Base-by-base conservation (phyloP, 1,140 invertebrate genomes). In the Sesamia nonagrioides region DNA sequence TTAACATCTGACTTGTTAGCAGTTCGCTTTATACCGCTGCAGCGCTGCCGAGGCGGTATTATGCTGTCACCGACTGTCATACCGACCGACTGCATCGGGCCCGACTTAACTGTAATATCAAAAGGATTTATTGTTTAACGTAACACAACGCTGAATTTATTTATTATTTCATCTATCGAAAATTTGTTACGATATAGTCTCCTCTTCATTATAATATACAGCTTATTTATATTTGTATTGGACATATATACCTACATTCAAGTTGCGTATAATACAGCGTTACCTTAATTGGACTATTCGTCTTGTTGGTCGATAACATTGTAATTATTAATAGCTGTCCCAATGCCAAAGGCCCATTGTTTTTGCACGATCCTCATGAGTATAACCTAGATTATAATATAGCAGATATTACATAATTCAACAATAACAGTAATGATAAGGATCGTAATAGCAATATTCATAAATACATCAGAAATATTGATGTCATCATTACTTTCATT, bases 41-140 rank as follows among this genome's bases (percentile, higher is more conserved):
- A 18, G 40, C 56, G 15, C 33, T 35, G 17, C 35, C 35, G 18
- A 61, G 68, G 17, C 35, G 37, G 56, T 61, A 78, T 60, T 78
- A 72, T 45, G 54, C 37, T 72, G 52, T 78, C 77, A 61, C 58
- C 73, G 42, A 45, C 50, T 75, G 78, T 69, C 78, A 77, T 56
- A 54, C 66, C 61, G 35, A 9, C 68, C 21, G 50, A 68, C 68
- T 77, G 75, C 74, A 72, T 77, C 45, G 74, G 45, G 48, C 40
- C 9, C 42, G 18, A 35, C 40, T 77, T 35, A 50, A 69, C 66
- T 80, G 48, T 74, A 69, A 72, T 80, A 80, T 77, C 79, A 72
- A 72, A 74, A 73, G 74, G 74, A 81, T 81, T 81, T 81, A 77
- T 81, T 77, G 75, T 81, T 76, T 81, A 40, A 63, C 21, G 42